Evolutionary conservation across 2,797 vertebrate species (phyloP).

Genomic region (Anguilla megastoma): DNA sequence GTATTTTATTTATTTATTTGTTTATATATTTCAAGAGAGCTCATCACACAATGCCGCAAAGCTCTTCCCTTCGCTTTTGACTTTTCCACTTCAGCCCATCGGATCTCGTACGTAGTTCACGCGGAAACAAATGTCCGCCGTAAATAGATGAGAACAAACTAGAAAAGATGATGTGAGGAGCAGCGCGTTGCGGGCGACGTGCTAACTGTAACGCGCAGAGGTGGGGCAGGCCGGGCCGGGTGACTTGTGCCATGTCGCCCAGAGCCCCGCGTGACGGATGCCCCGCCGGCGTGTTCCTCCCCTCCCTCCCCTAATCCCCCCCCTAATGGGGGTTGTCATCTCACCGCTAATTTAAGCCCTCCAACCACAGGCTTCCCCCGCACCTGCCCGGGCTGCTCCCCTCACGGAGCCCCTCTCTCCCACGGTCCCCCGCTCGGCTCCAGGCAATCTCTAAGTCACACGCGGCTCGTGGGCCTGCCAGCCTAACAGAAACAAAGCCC

Average conservation of each 20-base stretch:
- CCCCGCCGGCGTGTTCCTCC: slow-evolving; percentile 72
- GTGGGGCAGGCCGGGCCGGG: slow-evolving; percentile 55
- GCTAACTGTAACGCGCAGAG: slow-evolving; percentile 37
- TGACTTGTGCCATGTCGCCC: slow-evolving; percentile 72
- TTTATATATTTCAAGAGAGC: neutral
- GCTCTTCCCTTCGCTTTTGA: neutral
- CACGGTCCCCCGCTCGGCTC: slow-evolving; percentile 63
- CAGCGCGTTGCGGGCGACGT: neutral
- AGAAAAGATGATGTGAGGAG: neutral
- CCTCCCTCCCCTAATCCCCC: slow-evolving; percentile 72
- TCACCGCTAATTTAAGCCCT: slow-evolving; percentile 81
- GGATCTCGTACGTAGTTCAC: neutral
- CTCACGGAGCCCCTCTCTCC: slow-evolving; percentile 59
- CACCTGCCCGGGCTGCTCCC: slow-evolving; percentile 68
- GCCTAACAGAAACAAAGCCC: slow-evolving; percentile 69
- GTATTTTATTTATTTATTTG: slow-evolving; percentile 3
- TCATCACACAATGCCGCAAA: neutral
- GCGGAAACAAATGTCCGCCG: neutral
- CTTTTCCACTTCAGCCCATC: neutral
- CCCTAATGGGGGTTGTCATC: slow-evolving; percentile 83
- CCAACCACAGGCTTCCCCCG: slow-evolving; percentile 71
- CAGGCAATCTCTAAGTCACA: neutral
- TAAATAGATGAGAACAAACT: neutral
- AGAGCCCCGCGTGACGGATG: slow-evolving; percentile 74
- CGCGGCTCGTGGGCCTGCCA: neutral